Percentiles rank a stretch among this genome's conserved stretches.
Conservation (phyloP, 2,888 invertebrate species). For the Synergus laeviventris region DNA sequence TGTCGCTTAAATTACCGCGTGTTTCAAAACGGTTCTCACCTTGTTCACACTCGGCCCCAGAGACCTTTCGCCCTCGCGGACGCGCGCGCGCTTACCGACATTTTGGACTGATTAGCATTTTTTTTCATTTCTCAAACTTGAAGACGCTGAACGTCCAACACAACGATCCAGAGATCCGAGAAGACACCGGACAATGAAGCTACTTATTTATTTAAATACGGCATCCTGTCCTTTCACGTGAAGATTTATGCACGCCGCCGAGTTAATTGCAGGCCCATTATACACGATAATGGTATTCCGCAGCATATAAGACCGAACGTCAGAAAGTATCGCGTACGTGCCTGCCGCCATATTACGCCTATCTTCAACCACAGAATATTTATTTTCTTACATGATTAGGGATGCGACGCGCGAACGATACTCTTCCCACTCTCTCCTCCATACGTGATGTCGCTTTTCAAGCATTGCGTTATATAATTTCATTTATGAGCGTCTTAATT, state of each 20-base stretch:
- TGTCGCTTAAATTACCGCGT: slow-evolving; percentile 52
- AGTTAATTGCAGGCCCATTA: slow-evolving; percentile 75
- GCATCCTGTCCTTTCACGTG: slow-evolving; percentile 75
- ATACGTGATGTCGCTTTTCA: slow-evolving; percentile 21
- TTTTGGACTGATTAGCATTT: slow-evolving; percentile 69
- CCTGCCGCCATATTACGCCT: slow-evolving; percentile 36
- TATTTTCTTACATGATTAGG: slow-evolving; percentile 47
- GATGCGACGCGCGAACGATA: slow-evolving; percentile 32
- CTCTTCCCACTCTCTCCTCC: slow-evolving; percentile 13
- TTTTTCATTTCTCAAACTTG: slow-evolving; percentile 61
- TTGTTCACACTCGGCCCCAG: slow-evolving; percentile 24
- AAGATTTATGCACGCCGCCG: slow-evolving; percentile 75
- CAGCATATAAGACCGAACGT: slow-evolving; percentile 55
- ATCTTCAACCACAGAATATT: slow-evolving; percentile 55
- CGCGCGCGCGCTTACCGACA: slow-evolving; percentile 23
- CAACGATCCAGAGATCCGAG: slow-evolving; percentile 43
- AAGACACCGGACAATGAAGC: slow-evolving; percentile 69
- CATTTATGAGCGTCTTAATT: neutral
- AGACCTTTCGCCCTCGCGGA: slow-evolving; percentile 11
- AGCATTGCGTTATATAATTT: slow-evolving; percentile 19
- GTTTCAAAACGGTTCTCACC: slow-evolving; percentile 45
- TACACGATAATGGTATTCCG: slow-evolving; percentile 74
- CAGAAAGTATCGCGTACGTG: slow-evolving; percentile 45
- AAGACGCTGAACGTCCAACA: slow-evolving; percentile 54
- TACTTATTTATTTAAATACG: slow-evolving; percentile 76